Evolutionary conservation across 2,888 invertebrate genomes (phyloP).

Genomic region (Sussaba pulchella): DNA sequence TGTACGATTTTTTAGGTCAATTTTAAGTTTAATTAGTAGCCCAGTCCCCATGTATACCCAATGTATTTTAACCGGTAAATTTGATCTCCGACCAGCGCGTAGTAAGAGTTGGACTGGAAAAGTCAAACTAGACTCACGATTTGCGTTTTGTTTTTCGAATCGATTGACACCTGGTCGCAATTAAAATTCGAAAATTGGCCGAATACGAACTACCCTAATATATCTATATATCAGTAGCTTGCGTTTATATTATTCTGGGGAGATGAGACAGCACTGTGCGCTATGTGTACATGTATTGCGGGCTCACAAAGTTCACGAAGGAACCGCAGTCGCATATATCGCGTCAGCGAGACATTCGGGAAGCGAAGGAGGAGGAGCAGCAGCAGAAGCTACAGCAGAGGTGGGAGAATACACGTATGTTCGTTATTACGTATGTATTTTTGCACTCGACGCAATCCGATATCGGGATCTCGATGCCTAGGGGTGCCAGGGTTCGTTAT

Average conservation of each 20-base stretch:
- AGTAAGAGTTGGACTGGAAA: no score
- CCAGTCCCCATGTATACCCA: no score
- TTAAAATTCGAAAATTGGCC: no score
- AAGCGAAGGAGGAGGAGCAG: conserved; percentile 6
- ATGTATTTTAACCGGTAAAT: no score
- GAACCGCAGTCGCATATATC: conserved; percentile 41
- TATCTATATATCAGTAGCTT: conserved; percentile 29
- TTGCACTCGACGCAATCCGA: conserved; percentile 63
- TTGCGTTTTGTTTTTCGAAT: no score
- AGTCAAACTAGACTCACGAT: no score
- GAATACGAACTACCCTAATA: no score
- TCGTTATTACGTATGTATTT: conserved; percentile 69
- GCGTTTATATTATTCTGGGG: conserved; percentile 24
- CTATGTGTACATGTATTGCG: not conserved
- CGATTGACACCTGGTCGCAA: no score
- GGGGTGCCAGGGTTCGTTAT: conserved; percentile 65
- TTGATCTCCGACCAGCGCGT: no score
- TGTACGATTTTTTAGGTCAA: no score
- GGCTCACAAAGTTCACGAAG: conserved; percentile 5
- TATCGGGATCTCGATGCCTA: conserved; percentile 65
- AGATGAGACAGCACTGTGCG: conserved; percentile 1
- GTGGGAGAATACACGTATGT: conserved; percentile 22
- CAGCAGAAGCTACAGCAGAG: conserved; percentile 19
- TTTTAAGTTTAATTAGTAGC: no score
- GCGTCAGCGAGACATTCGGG: conserved; percentile 20